Conservation (phyloP, 2,797 vertebrate species). For the Sebastes umbrosus region DNA sequence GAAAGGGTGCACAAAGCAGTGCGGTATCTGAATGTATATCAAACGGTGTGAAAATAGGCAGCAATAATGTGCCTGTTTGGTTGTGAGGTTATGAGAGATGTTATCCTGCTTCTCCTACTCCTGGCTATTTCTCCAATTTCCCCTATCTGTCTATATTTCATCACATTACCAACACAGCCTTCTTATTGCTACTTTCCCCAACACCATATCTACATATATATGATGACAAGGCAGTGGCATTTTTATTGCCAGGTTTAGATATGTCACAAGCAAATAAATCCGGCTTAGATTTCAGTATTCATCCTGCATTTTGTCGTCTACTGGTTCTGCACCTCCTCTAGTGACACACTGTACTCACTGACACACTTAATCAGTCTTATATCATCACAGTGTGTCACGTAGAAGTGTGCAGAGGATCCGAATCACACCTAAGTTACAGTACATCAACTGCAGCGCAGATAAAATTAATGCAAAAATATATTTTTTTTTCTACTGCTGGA, state of each 20-base stretch:
- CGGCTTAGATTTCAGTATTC: slow-evolving; percentile 39
- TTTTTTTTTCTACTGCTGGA: background rate
- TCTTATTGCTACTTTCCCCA: slow-evolving; percentile 34
- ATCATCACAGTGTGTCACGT: slow-evolving; percentile 52
- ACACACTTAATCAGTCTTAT: slow-evolving; percentile 42
- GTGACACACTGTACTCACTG: slow-evolving; percentile 22
- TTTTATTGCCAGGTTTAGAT: slow-evolving; percentile 60
- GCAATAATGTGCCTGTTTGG: slow-evolving; percentile 59
- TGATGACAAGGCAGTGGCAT: slow-evolving; percentile 33
- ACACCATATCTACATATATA: slow-evolving; percentile 17
- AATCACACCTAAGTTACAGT: slow-evolving; percentile 20
- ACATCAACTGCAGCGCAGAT: background rate
- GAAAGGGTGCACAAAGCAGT: slow-evolving; percentile 33
- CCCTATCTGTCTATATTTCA: slow-evolving; percentile 25
- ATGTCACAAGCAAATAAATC: slow-evolving; percentile 46
- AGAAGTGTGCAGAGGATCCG: slow-evolving; percentile 30
- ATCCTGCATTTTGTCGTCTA: slow-evolving; percentile 19
- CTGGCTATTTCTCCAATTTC: slow-evolving; percentile 49
- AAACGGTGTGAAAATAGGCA: slow-evolving; percentile 47
- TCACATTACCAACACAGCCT: slow-evolving; percentile 7
- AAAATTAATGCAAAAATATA: background rate
- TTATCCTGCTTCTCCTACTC: slow-evolving; percentile 49
- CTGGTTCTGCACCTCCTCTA: background rate
- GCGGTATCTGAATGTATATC: slow-evolving; percentile 50
- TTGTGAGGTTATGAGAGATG: slow-evolving; percentile 58